Base-by-base conservation (phyloP, 2,113 vertebrate genomes). In the Sprattus sprattus region DNA sequence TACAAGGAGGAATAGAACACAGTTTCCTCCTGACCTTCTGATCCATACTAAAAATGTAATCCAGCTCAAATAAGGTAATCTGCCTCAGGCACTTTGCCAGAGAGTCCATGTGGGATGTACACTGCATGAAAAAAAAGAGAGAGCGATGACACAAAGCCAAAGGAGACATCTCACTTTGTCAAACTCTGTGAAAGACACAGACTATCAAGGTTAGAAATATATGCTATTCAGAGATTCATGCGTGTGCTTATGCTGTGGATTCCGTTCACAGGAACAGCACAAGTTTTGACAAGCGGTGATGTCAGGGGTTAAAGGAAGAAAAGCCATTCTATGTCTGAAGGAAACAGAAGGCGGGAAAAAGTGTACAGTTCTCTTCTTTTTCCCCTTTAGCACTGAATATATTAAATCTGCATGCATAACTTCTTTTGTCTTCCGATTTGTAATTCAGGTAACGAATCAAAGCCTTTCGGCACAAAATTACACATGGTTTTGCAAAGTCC, bases 401-500 rank as follows among this genome's bases (percentile, higher is more conserved):
- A 78, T 78, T 78, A 78, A 78, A 28, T 78, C 28, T 78, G 13
- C 71, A 78, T 78, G 71, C 28, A 71, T 71, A 32, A 71, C 84
- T 86, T 82, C 49, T 86, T 84, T 47, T 86, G 71, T 50, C 81
- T 84, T 83, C 85, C 84, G 75, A 88, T 86, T 88, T 86, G 45
- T 84, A 88, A 86, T 82, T 75, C 64, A 83, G 82, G 84, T 52
- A 44, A 44, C 15, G 15, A 78, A 28, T 78, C 71, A 39, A 39
- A 39, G 71, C 64, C 64, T 67, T 78, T 78, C 80, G 44, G 22
- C 32, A 32, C 25, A 45, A 46, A 9, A 86, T 89, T 85, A 88
- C 86, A 87, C 75, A 84, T 86, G 86, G 85, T 86, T 82, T 85
- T 86, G 84, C 86, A 86, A 18, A 84, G 71, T 45, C 87, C 57